phyloP scores from a whole-genome alignment of 2,113 vertebrate genomes.

The Falco punctatus region DNA sequence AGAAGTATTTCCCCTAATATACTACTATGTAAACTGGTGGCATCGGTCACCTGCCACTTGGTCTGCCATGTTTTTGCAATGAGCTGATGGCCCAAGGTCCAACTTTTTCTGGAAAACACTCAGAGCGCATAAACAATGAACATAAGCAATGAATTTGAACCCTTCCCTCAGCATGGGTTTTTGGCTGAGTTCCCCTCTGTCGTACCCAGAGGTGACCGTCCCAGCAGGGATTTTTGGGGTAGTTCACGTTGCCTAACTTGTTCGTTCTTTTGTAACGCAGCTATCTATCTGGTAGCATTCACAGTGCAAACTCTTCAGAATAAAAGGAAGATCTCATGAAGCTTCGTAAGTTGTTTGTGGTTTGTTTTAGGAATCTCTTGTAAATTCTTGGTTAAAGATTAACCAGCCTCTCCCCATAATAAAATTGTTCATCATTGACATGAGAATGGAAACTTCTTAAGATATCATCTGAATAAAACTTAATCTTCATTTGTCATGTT shows the following conservation, averaged over 20 bases:
- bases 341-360: not conserved
- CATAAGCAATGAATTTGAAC: not conserved
- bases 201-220: not conserved
- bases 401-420: slow-evolving; percentile 35
- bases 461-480: slow-evolving; percentile 42
- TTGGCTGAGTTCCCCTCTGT: not conserved
- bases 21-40: not conserved
- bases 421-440: slow-evolving; percentile 23
- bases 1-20: not conserved
- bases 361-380: slow-evolving; percentile 27
- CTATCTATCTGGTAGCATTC: not conserved
- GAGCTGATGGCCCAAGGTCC: not conserved
- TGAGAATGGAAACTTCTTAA: slow-evolving; percentile 24
- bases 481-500: not conserved
- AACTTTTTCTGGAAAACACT: not conserved
- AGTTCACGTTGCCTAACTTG: not conserved
- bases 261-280: not conserved
- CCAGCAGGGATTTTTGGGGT: not conserved
- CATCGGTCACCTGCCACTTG: not conserved
- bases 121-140: not conserved
- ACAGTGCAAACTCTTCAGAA: not conserved
- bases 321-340: not conserved
- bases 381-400: slow-evolving; percentile 39
- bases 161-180: not conserved
- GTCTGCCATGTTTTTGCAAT: not conserved